Percentiles rank a stretch among this genome's conserved stretches.
Evolutionary conservation across 2,113 vertebrate species (phyloP).

Genomic region (Malurus cyaneus): DNA sequence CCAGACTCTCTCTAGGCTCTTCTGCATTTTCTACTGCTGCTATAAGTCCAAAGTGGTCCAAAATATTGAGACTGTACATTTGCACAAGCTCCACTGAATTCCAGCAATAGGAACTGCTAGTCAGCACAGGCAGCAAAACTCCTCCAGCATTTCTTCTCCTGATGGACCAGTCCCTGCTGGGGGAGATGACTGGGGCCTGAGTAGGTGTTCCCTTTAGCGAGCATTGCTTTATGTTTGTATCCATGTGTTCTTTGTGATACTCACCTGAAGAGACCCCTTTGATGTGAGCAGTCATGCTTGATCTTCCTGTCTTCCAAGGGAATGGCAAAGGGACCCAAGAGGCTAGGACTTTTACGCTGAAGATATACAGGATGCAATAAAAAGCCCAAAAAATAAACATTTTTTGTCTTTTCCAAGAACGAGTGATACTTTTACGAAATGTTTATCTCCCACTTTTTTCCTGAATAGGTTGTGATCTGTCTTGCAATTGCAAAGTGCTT

Average conservation of each 20-base stretch:
- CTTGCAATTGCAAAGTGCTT: neutral
- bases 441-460: neutral
- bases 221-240: accelerated
- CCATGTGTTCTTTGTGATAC: neutral
- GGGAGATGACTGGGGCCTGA: accelerated
- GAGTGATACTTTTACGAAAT: neutral
- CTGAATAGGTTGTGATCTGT: neutral
- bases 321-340: neutral
- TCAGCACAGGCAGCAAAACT: neutral
- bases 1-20: neutral
- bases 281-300: accelerated
- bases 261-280: neutral
- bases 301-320: neutral
- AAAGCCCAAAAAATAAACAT: neutral
- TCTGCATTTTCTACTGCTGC: neutral
- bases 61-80: neutral
- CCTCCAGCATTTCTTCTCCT: neutral
- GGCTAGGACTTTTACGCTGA: neutral
- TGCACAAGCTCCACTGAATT: neutral
- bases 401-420: neutral
- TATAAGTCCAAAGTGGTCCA: neutral
- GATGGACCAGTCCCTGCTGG: accelerated
- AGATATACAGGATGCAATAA: neutral
- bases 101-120: neutral
- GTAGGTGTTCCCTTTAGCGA: accelerated